A percentile compares a stretch with the other conserved stretches of the same genome.
Evolutionary conservation across 2,888 invertebrate species (phyloP).

Genomic region (Stenchaetothrips biformis): DNA sequence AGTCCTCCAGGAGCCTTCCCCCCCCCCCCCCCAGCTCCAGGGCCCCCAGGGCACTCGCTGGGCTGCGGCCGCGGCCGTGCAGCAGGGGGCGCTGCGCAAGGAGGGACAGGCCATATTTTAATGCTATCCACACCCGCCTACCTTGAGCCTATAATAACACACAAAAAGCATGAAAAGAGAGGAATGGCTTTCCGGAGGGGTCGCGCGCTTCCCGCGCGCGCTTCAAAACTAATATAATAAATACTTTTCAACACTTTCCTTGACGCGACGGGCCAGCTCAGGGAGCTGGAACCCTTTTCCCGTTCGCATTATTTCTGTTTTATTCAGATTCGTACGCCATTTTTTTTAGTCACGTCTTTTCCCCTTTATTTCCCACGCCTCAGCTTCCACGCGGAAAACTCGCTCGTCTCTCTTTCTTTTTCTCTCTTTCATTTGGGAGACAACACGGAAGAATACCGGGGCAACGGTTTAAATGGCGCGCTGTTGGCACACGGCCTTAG

Average conservation of each 20-base stretch:
- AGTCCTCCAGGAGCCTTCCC: too few species aligned
- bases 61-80: neutral
- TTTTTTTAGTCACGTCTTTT: neutral
- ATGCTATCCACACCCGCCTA: constrained; percentile 20
- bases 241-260: constrained; percentile 1
- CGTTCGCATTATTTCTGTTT: constrained; percentile 1
- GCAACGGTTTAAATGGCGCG: too few species aligned
- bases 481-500: too few species aligned
- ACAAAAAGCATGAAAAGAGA: neutral
- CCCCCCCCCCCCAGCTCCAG: too few species aligned
- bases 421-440: neutral
- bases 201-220: neutral
- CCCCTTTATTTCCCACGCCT: neutral
- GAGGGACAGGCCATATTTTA: constrained; percentile 24
- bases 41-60: neutral
- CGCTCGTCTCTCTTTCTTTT: neutral
- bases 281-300: constrained; percentile 5
- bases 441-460: too few species aligned
- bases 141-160: constrained; percentile 15
- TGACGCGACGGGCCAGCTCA: neutral
- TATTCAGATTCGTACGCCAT: neutral
- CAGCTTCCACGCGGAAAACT: neutral
- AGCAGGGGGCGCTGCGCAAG: neutral
- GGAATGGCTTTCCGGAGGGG: neutral
- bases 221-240: constrained; percentile 1